Conservation (phyloP, 1,140 invertebrate genomes). For the Drosophila subpulchrella region DNA sequence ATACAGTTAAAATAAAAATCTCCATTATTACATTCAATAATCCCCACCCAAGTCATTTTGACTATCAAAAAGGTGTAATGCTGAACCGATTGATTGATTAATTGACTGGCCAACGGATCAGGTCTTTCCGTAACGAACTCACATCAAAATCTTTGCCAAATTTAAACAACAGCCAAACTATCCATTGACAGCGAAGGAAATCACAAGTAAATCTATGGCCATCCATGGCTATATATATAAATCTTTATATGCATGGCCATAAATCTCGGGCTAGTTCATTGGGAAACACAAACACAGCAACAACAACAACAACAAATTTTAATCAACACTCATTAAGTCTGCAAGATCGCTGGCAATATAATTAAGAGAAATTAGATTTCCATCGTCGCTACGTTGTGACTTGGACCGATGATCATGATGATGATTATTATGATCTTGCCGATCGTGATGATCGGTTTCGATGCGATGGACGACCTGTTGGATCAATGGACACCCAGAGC, state of each 20-base stretch:
- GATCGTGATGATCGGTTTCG: conserved; percentile 24
- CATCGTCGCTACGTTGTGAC: conserved; percentile 54
- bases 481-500: conserved; percentile 61
- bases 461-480: conserved; percentile 63
- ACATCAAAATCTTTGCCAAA: conserved; percentile 39
- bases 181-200: conserved; percentile 59
- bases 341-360: conserved; percentile 78
- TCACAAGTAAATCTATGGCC: conserved; percentile 38
- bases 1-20: neutral
- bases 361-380: conserved; percentile 83
- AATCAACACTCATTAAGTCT: conserved; percentile 81
- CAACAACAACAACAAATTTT: conserved; percentile 50
- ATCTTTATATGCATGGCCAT: conserved; percentile 43
- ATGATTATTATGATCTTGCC: conserved; percentile 24
- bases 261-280: conserved; percentile 46
- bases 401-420: conserved; percentile 28
- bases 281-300: conserved; percentile 33
- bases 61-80: conserved; percentile 17
- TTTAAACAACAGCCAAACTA: conserved; percentile 22
- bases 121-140: conserved; percentile 54
- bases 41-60: neutral
- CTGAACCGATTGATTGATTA: conserved; percentile 30
- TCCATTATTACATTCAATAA: neutral
- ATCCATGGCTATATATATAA: conserved; percentile 28
- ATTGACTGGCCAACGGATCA: conserved; percentile 37